Evolutionary conservation across 2,888 invertebrate species (phyloP), one percentile per base, ranked within the genome.

Genomic region (Flexamia atlantica): DNA sequence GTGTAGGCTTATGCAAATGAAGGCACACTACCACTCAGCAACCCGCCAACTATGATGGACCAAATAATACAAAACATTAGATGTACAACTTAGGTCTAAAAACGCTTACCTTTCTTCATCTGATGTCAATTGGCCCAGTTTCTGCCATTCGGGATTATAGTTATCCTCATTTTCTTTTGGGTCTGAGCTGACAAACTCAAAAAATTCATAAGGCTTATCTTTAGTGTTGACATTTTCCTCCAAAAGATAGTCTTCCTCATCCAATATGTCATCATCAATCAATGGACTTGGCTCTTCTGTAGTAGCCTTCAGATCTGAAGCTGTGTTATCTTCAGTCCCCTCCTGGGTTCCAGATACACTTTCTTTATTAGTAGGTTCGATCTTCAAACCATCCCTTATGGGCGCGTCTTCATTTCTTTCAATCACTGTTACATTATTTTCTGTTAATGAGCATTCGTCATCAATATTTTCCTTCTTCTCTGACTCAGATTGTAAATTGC

Each of bases 81-180:
- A n/a, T n/a, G n/a, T n/a, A 36, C 5, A 36, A 36, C 9, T 36
- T 9, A 36, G 9, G 36, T 36, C 9, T 36, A 4, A 36, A 36
- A 36, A 17, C 42, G 14, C 79, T 83, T 42, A 83, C 83, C 83
- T 79, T 23, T 83, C 79, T 53, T 83, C 80, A 80, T 83, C 83
- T 17, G 79, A 64, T 9, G 50, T 83, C 12, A 83, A 70, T 50
- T 36, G 28, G 9, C 70, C 36, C 4, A 80, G 40, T n/a, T 80
- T 68, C 28, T 80, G 79, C 83, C 83, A 83, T 14, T 83, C 83
- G 5, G 79, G 79, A 17, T 80, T 70, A 40, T 50, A 46, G 36
- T 80, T 83, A 36, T 83, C 83, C 64, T 80, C 80, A 53, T 83
- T 83, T 80, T 83, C 83, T 50, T 80, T 30, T 5, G 83, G 83